phyloP scores from a whole-genome alignment of 2,797 vertebrate species.

The Ceryle rudis region DNA sequence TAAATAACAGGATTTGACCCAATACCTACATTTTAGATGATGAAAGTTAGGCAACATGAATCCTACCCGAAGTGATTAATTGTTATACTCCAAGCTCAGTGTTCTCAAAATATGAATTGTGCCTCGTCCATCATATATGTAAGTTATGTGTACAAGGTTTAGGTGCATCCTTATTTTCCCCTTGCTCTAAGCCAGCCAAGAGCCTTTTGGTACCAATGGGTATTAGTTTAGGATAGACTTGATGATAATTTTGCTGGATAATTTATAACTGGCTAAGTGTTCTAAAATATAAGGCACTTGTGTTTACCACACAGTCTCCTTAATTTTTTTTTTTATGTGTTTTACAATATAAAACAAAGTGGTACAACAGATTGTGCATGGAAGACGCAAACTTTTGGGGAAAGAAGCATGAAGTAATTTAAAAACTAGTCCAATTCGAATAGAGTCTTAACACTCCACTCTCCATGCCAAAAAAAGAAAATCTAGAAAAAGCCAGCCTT shows the following conservation, averaged over 20 bases:
- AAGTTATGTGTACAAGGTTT: neutral
- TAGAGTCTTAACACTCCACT: neutral
- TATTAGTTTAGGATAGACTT: neutral
- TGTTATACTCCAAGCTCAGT: neutral
- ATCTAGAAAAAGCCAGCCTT: too few relatives aligned
- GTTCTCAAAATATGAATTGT: neutral
- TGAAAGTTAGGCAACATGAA: neutral
- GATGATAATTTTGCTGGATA: neutral
- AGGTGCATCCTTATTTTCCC: neutral
- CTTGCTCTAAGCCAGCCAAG: neutral
- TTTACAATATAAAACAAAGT: neutral
- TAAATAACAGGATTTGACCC: neutral
- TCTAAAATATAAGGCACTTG: neutral
- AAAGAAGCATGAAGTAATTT: neutral
- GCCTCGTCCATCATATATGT: neutral
- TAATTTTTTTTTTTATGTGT: neutral
- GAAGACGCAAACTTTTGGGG: neutral
- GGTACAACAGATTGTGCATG: accelerated
- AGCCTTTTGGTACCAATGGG: neutral
- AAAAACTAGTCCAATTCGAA: neutral
- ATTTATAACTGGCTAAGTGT: neutral
- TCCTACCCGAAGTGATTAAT: neutral
- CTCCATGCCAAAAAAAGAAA: neutral
- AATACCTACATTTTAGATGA: neutral
- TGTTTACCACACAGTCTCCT: accelerated